Conservation (phyloP, 1,140 invertebrate species). For the Muscidifurax raptorellus region DNA sequence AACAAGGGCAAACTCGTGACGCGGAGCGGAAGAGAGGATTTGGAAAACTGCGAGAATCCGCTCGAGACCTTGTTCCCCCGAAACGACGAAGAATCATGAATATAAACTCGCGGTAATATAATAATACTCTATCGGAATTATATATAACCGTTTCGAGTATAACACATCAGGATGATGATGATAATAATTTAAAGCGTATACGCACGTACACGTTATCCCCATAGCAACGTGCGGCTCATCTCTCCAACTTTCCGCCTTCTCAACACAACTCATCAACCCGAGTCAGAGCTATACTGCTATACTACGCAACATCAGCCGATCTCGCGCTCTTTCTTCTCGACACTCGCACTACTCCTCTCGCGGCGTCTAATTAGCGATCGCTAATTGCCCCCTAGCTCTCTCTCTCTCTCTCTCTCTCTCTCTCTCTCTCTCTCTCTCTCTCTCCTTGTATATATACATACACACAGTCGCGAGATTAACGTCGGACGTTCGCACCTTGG, state of each 20-base stretch:
- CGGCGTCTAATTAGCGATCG: conserved; percentile 34
- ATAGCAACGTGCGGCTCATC: background rate
- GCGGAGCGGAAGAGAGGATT: conserved; percentile 44
- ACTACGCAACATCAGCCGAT: no score
- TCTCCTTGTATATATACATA: background rate
- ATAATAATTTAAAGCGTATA: no score
- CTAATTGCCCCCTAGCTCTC: background rate
- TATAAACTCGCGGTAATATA: background rate
- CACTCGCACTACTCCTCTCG: background rate
- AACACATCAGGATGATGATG: no score
- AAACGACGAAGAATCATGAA: conserved; percentile 12
- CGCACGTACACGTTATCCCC: background rate
- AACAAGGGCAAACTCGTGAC: conserved; percentile 52
- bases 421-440: background rate
- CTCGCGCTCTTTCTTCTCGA: background rate
- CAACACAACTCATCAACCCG: background rate
- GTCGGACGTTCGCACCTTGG: background rate
- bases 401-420: background rate
- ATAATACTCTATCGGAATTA: no score
- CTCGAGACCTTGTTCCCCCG: conserved; percentile 51
- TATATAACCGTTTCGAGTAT: no score
- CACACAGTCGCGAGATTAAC: background rate
- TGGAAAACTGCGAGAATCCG: conserved; percentile 47
- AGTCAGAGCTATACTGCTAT: background rate
- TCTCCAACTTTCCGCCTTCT: background rate